Percentiles rank a stretch among this genome's conserved stretches.
Evolutionary conservation across 1,140 invertebrate species (phyloP).

Genomic region (Bombus difficillimus): DNA sequence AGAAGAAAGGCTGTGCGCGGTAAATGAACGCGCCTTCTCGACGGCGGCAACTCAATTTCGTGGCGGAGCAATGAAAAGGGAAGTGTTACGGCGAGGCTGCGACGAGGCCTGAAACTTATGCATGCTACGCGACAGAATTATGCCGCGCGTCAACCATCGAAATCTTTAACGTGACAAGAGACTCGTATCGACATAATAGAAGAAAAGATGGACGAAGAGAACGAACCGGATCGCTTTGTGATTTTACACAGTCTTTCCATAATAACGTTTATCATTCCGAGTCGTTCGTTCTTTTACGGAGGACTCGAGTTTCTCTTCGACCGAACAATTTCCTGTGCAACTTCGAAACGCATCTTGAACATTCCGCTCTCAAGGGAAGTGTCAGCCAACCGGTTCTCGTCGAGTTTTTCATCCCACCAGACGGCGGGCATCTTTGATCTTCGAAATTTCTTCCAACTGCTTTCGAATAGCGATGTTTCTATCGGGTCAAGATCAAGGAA

Average conservation of each 20-base stretch:
- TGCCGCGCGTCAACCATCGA: not conserved
- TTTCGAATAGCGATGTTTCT: not conserved
- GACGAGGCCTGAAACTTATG: not conserved
- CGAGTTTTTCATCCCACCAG: not conserved
- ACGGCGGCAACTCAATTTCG: constrained; percentile 38
- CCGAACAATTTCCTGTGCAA: not conserved
- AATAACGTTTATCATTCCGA: too few relatives aligned
- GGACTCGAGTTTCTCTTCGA: not conserved
- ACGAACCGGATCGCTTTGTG: too few relatives aligned
- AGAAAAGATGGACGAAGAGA: not conserved
- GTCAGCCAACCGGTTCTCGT: not conserved
- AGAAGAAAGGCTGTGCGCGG: not conserved
- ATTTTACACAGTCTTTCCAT: too few relatives aligned
- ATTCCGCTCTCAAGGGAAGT: not conserved
- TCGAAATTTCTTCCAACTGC: too few relatives aligned
- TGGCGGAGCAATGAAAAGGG: constrained; percentile 14
- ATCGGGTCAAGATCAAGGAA: not conserved
- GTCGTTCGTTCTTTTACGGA: not conserved
- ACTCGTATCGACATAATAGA: not conserved
- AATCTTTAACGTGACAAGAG: not conserved
- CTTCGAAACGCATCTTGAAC: not conserved
- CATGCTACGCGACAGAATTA: not conserved
- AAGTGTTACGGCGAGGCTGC: not conserved
- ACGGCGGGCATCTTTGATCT: too few relatives aligned
- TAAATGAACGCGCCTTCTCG: constrained; percentile 4